Evolutionary conservation across 2,113 vertebrate species (phyloP), one percentile per base, ranked within the genome.

Genomic region (Pelusios castaneus): DNA sequence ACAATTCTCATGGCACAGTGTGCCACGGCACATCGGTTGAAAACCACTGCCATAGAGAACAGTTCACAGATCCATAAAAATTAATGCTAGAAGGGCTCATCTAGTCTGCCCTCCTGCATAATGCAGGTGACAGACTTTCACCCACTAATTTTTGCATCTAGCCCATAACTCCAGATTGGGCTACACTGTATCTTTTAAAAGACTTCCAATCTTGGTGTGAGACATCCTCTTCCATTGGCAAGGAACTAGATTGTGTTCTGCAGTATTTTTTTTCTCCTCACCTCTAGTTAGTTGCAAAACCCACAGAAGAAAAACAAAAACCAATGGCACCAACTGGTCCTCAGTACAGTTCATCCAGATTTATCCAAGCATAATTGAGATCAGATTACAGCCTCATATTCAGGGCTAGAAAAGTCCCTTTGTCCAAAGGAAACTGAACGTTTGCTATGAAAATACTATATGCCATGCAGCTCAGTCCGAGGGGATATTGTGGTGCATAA

Each of bases 391-490:
- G 60, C 8, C 34, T 67, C 31, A 67, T 6, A 63, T 9, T 19
- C 34, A 67, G 17, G 60, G 34, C 34, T n/a, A 67, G 17, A 16
- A 67, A 67, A n/a, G n/a, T n/a, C 31, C 34, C 34, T 67, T n/a
- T n/a, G 34, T 34, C 34, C 17, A n/a, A 67, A 67, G 34, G 17
- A 67, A 67, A 34, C 7, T 19, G 17, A 89, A 82, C 2, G 4
- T 31, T 91, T 79, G 75, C 11, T 34, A 43, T 54, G 1, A 83
- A 16, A 7, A 19, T 77, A 63, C 60, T n/a, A 67, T 67, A 67
- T 77, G 70, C 11, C 21, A 41, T 52, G 78, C 29, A 76, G 79
- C 0, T 0, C 0, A 89, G 6, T 14, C 29, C 70, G 3, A 25
- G 83, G 31, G 89, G 81, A 84, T 12, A 81, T 0, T 13, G 12